phyloP scores from a whole-genome alignment of 2,797 vertebrate genomes.

The Natrix natrix region DNA sequence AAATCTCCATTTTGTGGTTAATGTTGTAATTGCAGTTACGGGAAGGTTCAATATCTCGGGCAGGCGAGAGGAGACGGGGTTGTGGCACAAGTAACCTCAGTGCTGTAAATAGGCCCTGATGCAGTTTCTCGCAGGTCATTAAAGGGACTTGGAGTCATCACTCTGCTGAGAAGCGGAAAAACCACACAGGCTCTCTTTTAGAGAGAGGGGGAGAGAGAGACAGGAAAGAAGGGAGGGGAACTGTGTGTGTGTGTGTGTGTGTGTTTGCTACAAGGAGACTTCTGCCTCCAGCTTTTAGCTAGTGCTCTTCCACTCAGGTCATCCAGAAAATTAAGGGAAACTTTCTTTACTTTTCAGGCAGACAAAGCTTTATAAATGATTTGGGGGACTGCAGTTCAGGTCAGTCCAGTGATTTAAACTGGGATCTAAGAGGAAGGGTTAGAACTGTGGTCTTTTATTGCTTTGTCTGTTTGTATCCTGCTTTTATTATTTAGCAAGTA shows the following conservation, averaged over 20 bases:
- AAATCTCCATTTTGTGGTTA: slow-evolving; percentile 95
- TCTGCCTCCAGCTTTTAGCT: slow-evolving; percentile 65
- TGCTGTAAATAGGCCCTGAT: slow-evolving; percentile 77
- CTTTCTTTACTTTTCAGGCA: slow-evolving; percentile 66
- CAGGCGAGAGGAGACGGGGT: slow-evolving; percentile 89
- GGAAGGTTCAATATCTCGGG: slow-evolving; percentile 99
- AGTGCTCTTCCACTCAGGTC: slow-evolving; percentile 63
- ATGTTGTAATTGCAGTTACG: slow-evolving; percentile 97
- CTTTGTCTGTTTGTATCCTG: background rate
- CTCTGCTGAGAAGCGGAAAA: slow-evolving; percentile 74
- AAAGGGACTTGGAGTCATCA: slow-evolving; percentile 67
- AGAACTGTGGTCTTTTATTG: background rate
- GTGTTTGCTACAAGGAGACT: slow-evolving; percentile 55
- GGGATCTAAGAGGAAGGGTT: background rate
- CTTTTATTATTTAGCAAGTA: background rate
- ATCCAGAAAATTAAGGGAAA: slow-evolving; percentile 70
- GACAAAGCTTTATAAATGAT: slow-evolving; percentile 66
- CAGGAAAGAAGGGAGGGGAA: slow-evolving; percentile 37
- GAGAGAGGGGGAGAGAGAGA: background rate
- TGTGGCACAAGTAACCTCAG: slow-evolving; percentile 88
- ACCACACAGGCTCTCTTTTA: slow-evolving; percentile 72
- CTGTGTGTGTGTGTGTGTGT: too few species aligned
- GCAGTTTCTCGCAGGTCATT: slow-evolving; percentile 80
- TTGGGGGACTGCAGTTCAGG: background rate
- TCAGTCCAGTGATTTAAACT: background rate